These are phyloP conservation scores for Danio jaintianensis DNA, from an alignment of 2,797 vertebrate genomes.

Conservation along the genomic window DNA sequence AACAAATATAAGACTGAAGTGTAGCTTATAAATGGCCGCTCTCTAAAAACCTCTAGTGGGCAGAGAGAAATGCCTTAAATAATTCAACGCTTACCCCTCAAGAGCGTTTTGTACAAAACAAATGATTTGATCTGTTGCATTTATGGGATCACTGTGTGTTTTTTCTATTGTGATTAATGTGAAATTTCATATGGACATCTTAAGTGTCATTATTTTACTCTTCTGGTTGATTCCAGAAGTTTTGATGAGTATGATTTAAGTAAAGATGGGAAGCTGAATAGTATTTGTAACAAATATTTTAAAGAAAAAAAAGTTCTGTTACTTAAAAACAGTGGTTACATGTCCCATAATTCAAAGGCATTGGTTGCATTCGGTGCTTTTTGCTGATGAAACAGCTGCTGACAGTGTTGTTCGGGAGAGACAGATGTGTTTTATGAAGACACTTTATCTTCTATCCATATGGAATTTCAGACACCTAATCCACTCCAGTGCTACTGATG, in stretches of 20 bases:
- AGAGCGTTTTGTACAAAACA: conserved; percentile 45
- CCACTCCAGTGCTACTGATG: conserved; percentile 64
- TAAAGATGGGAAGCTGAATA: conserved; percentile 39
- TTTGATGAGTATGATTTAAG: conserved; percentile 39
- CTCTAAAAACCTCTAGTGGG: conserved; percentile 45
- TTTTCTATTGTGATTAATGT: conserved; percentile 53
- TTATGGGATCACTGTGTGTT: conserved; percentile 56
- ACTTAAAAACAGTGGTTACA: conserved; percentile 28
- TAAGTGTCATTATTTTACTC: conserved; percentile 23
- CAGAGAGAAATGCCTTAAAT: conserved; percentile 60
- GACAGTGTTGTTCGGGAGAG: conserved; percentile 53
- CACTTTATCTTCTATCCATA: conserved; percentile 53
- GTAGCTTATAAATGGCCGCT: conserved; percentile 20
- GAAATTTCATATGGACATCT: conserved; percentile 53
- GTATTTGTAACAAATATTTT: conserved; percentile 55
- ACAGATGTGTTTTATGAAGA: conserved; percentile 58
- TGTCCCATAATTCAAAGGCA: conserved; percentile 58
- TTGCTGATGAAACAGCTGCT: conserved; percentile 63
- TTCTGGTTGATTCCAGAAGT: conserved; percentile 50
- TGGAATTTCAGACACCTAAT: conserved; percentile 64
- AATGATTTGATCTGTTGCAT: conserved; percentile 48
- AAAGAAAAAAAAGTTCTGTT: conserved; percentile 33
- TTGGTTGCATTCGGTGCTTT: conserved; percentile 64
- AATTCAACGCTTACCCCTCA: conserved; percentile 40
- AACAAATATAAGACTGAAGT: conserved; percentile 35